These are phyloP conservation scores for Furcifer pardalis DNA, from an alignment of 2,797 vertebrate genomes.

Conservation along the genomic window DNA sequence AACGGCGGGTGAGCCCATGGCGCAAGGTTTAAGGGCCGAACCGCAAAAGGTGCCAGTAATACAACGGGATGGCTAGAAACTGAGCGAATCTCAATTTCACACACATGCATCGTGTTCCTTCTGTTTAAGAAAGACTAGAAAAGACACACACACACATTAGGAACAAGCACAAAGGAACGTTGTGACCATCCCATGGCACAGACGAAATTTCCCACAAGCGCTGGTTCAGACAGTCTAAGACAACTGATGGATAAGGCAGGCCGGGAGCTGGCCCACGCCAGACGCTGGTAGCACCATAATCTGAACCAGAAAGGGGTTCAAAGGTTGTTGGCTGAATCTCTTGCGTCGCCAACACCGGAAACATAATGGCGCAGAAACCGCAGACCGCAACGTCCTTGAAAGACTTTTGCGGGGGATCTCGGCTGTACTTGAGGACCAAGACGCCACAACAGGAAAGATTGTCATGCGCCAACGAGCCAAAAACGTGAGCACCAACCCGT, in stretches of 20 bases:
- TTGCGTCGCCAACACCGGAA: neutral
- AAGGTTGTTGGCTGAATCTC: neutral
- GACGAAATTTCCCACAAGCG: neutral
- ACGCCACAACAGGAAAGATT: too few relatives aligned
- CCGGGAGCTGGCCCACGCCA: fast-evolving
- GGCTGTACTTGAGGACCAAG: neutral
- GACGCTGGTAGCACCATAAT: constrained; percentile 9
- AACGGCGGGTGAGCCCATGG: too few relatives aligned
- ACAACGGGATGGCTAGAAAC: too few relatives aligned
- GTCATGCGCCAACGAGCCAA: too few relatives aligned
- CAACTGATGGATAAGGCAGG: neutral
- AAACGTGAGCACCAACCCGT: too few relatives aligned
- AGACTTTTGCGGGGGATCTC: neutral
- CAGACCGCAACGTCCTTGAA: neutral
- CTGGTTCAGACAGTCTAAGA: neutral
- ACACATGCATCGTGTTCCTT: too few relatives aligned
- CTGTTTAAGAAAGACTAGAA: too few relatives aligned
- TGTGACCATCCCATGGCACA: fast-evolving
- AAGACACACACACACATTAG: fast-evolving
- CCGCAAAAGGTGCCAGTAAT: too few relatives aligned
- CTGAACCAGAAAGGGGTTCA: neutral
- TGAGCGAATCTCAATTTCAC: too few relatives aligned
- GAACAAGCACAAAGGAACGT: neutral
- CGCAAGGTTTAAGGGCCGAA: too few relatives aligned
- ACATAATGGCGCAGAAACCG: neutral